A percentile compares a stretch with the other conserved stretches of the same genome.
phyloP scores from a whole-genome alignment of 2,113 vertebrate genomes.

The Lampris incognitus region DNA sequence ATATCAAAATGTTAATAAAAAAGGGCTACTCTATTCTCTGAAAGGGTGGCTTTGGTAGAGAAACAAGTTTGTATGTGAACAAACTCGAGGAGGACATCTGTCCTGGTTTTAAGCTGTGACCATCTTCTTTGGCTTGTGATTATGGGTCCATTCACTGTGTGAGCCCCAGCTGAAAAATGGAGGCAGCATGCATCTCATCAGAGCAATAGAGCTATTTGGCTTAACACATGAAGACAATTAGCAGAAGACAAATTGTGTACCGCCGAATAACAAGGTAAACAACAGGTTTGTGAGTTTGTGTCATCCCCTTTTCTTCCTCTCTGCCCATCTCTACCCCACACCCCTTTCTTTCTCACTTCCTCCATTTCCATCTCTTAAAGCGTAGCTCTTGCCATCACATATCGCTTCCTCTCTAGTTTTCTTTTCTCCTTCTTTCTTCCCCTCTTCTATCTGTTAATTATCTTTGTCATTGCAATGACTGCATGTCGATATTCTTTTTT shows the following conservation, averaged over 20 bases:
- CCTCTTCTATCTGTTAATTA: slow-evolving; percentile 4
- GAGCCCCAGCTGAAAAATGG: not conserved
- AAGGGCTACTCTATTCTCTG: no score
- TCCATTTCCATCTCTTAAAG: not conserved
- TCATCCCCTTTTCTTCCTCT: not conserved
- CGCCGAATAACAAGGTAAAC: not conserved
- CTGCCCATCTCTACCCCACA: not conserved
- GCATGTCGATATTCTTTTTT: not conserved
- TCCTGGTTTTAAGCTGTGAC: slow-evolving; percentile 3
- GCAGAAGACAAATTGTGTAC: not conserved
- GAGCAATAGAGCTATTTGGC: not conserved
- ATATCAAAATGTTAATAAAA: no score
- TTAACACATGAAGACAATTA: slow-evolving; percentile 1
- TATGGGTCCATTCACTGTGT: not conserved
- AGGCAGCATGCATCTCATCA: slow-evolving; percentile 13
- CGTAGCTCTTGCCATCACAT: not conserved
- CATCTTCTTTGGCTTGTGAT: slow-evolving; percentile 1
- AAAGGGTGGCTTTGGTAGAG: not conserved
- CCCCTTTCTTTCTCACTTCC: not conserved
- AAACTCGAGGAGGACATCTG: not conserved
- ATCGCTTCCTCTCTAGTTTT: not conserved
- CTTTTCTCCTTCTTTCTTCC: not conserved
- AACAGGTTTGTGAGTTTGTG: not conserved
- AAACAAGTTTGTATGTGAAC: not conserved
- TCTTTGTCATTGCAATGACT: not conserved